Base-by-base conservation (phyloP, 2,888 invertebrate genomes). In the Drosophila antonietae region DNA sequence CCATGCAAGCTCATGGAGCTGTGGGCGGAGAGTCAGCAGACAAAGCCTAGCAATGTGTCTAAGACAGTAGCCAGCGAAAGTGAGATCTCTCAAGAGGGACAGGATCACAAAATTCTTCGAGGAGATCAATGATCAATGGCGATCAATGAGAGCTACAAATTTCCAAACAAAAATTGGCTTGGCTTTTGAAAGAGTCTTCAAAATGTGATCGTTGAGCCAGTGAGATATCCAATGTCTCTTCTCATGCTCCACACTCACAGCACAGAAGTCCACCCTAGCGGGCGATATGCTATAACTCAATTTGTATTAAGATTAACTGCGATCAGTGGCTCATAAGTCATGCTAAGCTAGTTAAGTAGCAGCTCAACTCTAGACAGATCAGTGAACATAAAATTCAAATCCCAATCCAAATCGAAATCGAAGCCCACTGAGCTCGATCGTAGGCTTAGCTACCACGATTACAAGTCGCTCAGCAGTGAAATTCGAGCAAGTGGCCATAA, bases 401-500 rank as follows among this genome's bases (percentile, higher is more conserved):
- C 37, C 28, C 51, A 63, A 64, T 41, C 23, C 20, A 31, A 64
- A 37, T 49, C 23, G 35, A 39, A 65, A 65, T 51, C 35, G 20
- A 12, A 20, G 43, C 37, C 35, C 23, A 20, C 35, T n/a, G 52
- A 33, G 39, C 52, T 64, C 20, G 52, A 62, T 35, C 23, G 20
- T 12, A 39, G 35, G 63, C 63, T 31, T 20, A 47, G 46, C 58
- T 58, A 20, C n/a, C 46, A 28, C 20, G 47, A 31, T 68, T 39
- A 69, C 51, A 46, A 52, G 46, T 37, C 28, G 41, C 63, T 55
- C 23, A 7, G 49, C 47, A 56, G 41, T 79, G 80, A 75, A 78
- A 79, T 44, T 52, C 52, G 68, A 79, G 35, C 49, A 75, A 58
- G 37, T 51, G 44, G 49, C 47, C 68, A 68, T 75, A 84, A 83